Evolutionary conservation across 2,888 invertebrate species (phyloP).

Genomic region (Chirona hameri): DNA sequence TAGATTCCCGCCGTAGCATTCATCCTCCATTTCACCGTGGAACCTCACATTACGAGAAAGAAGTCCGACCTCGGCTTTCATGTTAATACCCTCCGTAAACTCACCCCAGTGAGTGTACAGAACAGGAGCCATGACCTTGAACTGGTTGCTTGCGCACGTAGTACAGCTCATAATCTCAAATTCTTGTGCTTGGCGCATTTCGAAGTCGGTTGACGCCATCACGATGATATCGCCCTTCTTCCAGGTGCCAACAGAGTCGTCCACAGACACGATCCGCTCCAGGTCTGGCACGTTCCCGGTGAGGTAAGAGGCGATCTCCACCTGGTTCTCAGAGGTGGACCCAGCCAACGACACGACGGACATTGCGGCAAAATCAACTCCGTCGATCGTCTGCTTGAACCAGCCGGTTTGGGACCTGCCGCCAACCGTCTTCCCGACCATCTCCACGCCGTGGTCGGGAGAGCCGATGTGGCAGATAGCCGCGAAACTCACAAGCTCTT

Average conservation of each 20-base stretch:
- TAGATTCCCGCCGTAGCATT: not conserved
- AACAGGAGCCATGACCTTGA: not conserved
- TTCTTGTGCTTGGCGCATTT: not conserved
- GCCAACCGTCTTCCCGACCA: not conserved
- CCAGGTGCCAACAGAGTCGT: not conserved
- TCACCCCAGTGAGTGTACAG: conserved; percentile 3
- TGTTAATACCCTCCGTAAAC: not conserved
- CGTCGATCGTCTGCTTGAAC: not conserved
- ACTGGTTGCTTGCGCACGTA: not conserved
- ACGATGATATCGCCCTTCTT: not conserved
- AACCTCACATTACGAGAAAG: not conserved
- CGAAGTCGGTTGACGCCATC: not conserved
- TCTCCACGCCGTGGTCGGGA: not conserved
- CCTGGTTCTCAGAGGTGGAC: not conserved
- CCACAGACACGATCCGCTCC: not conserved
- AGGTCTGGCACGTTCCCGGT: not conserved
- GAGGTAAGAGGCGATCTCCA: not conserved
- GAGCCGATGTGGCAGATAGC: not conserved
- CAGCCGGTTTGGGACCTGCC: not conserved
- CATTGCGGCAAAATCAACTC: not conserved
- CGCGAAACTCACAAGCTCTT: not conserved
- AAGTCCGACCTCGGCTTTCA: not conserved
- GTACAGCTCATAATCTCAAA: not conserved
- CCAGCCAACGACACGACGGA: not conserved
- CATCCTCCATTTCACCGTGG: conserved; percentile 2